phyloP scores from a whole-genome alignment of 1,140 invertebrate genomes.

The Linepithema humile region DNA sequence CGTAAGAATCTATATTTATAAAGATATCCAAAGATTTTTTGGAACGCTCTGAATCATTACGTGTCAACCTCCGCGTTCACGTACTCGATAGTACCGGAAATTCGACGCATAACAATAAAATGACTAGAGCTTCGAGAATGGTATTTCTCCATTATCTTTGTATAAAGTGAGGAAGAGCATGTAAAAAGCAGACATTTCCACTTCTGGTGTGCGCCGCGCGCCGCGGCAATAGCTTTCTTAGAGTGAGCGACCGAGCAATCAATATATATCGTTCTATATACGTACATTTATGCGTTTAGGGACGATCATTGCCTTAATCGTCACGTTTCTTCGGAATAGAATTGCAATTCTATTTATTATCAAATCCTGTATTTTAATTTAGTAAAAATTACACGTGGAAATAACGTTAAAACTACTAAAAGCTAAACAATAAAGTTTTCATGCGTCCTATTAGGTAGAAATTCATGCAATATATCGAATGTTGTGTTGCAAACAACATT shows the following conservation, averaged over 20 bases:
- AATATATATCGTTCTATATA: neutral
- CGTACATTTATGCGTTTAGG: neutral
- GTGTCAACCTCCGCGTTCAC: too few species aligned
- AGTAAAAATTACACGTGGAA: neutral
- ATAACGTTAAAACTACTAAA: neutral
- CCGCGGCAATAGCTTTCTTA: slow-evolving; percentile 32
- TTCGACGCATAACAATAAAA: slow-evolving; percentile 57
- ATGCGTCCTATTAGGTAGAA: neutral
- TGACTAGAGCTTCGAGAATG: slow-evolving; percentile 27
- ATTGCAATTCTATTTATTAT: neutral
- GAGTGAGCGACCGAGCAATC: slow-evolving; percentile 18
- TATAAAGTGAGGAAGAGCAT: neutral
- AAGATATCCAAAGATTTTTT: too few species aligned
- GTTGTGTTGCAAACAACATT: too few species aligned
- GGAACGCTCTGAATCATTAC: too few species aligned
- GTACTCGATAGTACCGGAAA: slow-evolving; percentile 36
- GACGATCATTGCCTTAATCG: slow-evolving; percentile 5
- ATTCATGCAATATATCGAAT: neutral
- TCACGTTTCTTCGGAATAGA: slow-evolving; percentile 18
- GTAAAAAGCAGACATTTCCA: slow-evolving; percentile 37
- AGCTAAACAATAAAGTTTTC: neutral
- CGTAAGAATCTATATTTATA: too few species aligned
- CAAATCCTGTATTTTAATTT: neutral
- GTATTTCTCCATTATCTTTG: slow-evolving; percentile 60
- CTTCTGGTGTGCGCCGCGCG: neutral